These are phyloP conservation scores for Gallinago nigripennis DNA, from an alignment of 2,797 vertebrate species.

Conservation along the genomic window DNA sequence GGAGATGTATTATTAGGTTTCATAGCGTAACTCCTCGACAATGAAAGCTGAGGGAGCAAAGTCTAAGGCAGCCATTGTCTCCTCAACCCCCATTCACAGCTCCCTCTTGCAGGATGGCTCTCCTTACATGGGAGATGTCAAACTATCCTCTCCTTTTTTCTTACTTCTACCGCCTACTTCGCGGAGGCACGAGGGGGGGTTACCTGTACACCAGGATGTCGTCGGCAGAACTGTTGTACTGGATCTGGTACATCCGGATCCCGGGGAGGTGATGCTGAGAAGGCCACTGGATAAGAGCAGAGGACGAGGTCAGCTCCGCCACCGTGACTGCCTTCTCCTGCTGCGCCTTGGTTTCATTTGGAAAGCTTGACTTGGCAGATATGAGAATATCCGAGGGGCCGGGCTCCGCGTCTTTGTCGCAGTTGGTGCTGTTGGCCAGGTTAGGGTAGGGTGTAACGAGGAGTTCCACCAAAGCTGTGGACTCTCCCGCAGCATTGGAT, in stretches of 20 bases:
- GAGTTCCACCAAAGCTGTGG: slow-evolving; percentile 88
- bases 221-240: slow-evolving; percentile 92
- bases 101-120: not conserved
- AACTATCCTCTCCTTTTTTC: not conserved
- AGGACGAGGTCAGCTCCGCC: slow-evolving; percentile 85
- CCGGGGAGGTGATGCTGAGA: slow-evolving; percentile 87
- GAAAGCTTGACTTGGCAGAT: slow-evolving; percentile 51
- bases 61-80: not conserved
- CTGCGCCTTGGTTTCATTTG: slow-evolving; percentile 21
- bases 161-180: too few species aligned
- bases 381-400: slow-evolving; percentile 81
- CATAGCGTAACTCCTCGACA: not conserved
- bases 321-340: slow-evolving; percentile 83
- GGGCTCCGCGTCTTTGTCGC: slow-evolving; percentile 82
- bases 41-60: not conserved
- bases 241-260: slow-evolving; percentile 93
- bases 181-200: accelerated
- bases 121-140: accelerated
- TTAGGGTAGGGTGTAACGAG: slow-evolving; percentile 84
- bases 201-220: slow-evolving; percentile 94
- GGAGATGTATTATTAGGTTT: not conserved
- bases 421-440: slow-evolving; percentile 82
- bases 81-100: not conserved
- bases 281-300: slow-evolving; percentile 88
- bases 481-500: slow-evolving; percentile 91